Evolutionary conservation across 2,113 vertebrate species (phyloP).

Genomic region (Thinocorus orbignyianus): DNA sequence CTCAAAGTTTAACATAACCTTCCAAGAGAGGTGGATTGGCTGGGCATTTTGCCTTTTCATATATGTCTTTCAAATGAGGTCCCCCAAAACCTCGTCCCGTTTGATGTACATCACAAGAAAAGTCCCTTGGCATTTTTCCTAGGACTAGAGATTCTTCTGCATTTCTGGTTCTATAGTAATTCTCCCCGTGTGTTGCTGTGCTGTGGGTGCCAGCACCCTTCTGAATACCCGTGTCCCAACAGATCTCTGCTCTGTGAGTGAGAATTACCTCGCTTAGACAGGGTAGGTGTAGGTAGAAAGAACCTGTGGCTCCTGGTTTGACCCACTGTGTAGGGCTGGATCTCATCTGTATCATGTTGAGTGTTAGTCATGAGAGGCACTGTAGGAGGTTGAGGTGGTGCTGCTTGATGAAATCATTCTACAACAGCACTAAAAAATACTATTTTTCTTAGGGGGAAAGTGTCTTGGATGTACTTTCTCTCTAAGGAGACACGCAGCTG

Average conservation of each 20-base stretch:
- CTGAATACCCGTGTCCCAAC: not conserved
- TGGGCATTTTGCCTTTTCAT: not conserved
- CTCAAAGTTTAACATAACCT: not conserved
- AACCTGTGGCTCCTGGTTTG: not conserved
- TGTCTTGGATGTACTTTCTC: not conserved
- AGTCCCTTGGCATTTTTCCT: not conserved
- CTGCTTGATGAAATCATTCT: not conserved
- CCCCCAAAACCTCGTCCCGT: not conserved
- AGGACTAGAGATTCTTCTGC: not conserved
- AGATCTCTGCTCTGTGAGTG: fast-evolving
- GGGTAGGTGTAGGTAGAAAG: not conserved
- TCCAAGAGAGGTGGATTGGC: fast-evolving
- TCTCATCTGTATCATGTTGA: not conserved
- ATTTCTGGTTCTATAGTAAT: not conserved
- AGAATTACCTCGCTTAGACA: not conserved
- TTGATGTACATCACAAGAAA: not conserved
- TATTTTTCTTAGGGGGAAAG: not conserved
- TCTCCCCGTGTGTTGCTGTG: not conserved
- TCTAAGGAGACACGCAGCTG: not conserved
- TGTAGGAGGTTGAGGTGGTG: not conserved
- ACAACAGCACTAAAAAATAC: not conserved
- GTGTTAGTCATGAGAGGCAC: not conserved
- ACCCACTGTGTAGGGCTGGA: fast-evolving
- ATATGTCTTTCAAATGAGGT: not conserved
- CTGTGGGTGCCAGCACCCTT: not conserved